These are phyloP conservation scores for Acanthurus lineatus DNA, from an alignment of 2,797 vertebrate genomes.

Conservation along the genomic window DNA sequence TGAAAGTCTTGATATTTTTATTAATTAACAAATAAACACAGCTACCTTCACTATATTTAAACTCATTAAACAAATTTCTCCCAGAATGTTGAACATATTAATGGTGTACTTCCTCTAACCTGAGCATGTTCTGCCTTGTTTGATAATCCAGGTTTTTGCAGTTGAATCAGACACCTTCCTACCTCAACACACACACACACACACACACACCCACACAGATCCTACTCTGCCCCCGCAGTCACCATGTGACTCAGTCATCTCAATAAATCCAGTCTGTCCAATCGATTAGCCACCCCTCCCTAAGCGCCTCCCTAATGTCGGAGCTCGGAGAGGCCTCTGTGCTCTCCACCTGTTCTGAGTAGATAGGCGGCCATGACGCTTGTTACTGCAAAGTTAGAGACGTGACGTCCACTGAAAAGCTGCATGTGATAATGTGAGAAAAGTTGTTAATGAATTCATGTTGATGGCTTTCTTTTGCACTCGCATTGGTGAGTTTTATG, in stretches of 20 bases:
- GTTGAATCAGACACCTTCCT: slow-evolving; percentile 32
- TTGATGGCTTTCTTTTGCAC: slow-evolving; percentile 43
- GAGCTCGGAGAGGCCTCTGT: slow-evolving; percentile 56
- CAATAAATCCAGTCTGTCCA: slow-evolving; percentile 73
- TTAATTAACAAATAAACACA: not conserved
- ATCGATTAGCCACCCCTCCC: slow-evolving; percentile 73
- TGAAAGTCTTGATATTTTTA: not conserved
- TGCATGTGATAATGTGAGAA: slow-evolving; percentile 56
- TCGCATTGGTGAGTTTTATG: slow-evolving; percentile 17
- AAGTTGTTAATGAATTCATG: slow-evolving; percentile 62
- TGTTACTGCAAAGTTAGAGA: slow-evolving; percentile 36
- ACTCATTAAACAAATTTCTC: not conserved
- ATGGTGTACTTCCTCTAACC: not conserved
- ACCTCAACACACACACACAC: slow-evolving; percentile 9
- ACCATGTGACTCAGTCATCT: slow-evolving; percentile 61
- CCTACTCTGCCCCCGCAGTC: slow-evolving; percentile 31
- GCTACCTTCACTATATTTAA: not conserved
- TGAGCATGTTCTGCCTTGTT: not conserved
- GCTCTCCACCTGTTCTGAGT: slow-evolving; percentile 73
- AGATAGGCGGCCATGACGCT: slow-evolving; percentile 52
- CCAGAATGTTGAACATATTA: not conserved
- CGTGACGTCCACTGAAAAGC: slow-evolving; percentile 29
- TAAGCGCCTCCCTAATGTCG: slow-evolving; percentile 55
- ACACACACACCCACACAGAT: slow-evolving; percentile 35
- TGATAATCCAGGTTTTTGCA: slow-evolving; percentile 27